Percentiles rank a stretch among this genome's conserved stretches.
These are phyloP conservation scores for Aldabrachelys gigantea DNA, from an alignment of 2,113 vertebrate genomes.

Conservation along the genomic window DNA sequence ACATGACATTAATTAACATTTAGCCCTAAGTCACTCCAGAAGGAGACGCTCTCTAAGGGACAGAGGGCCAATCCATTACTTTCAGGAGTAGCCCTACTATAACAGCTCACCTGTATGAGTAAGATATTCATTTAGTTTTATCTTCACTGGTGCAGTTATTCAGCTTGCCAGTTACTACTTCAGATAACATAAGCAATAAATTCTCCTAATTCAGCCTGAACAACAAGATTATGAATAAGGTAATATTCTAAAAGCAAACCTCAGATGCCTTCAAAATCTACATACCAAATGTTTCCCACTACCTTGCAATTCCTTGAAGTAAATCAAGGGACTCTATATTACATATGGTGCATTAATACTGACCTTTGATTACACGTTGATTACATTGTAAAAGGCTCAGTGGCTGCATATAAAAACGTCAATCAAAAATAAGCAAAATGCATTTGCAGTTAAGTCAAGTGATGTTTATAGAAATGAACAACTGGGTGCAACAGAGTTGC, in stretches of 20 bases:
- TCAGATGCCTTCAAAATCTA: not conserved
- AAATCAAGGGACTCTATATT: not conserved
- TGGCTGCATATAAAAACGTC: not conserved
- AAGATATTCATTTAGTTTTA: not conserved
- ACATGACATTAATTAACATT: not conserved
- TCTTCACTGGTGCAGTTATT: not conserved
- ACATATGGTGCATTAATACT: not conserved
- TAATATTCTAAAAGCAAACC: not conserved
- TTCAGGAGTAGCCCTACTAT: not conserved
- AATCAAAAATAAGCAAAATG: not conserved
- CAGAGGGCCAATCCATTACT: not conserved
- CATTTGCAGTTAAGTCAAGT: not conserved
- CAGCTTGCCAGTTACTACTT: not conserved
- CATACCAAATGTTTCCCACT: not conserved
- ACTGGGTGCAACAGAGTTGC: not conserved
- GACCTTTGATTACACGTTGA: not conserved
- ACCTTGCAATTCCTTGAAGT: not conserved
- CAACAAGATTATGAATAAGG: not conserved
- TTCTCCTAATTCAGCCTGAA: not conserved
- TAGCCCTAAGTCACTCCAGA: not conserved
- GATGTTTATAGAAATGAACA: conserved; percentile 24
- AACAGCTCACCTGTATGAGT: not conserved
- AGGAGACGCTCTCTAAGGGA: not conserved
- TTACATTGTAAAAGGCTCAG: not conserved
- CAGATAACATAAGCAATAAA: conserved; percentile 3